Percentiles rank a stretch among this genome's conserved stretches.
These are phyloP conservation scores for Eupithecia exiguata DNA, from an alignment of 2,888 invertebrate genomes.

Conservation along the genomic window DNA sequence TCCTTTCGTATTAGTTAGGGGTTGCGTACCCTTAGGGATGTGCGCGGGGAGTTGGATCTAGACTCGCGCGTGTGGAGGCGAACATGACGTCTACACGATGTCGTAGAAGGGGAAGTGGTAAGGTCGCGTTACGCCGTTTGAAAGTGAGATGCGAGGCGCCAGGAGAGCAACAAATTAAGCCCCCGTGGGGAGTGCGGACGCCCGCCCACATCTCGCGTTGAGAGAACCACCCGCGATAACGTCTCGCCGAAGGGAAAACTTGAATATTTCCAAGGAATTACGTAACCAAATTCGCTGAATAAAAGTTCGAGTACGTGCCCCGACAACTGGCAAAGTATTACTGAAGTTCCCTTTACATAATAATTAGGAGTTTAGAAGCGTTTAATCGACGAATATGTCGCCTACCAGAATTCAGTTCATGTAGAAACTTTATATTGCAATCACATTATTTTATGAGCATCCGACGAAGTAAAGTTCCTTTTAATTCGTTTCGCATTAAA, in stretches of 20 bases:
- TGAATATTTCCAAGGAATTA: slow-evolving; percentile 80
- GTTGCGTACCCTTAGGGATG: slow-evolving; percentile 20
- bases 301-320: slow-evolving; percentile 75
- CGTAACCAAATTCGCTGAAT: slow-evolving; percentile 75
- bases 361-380: slow-evolving; percentile 70
- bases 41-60: slow-evolving; percentile 47
- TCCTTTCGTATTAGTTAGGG: slow-evolving; percentile 5
- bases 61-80: slow-evolving; percentile 53
- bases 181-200: slow-evolving; percentile 73
- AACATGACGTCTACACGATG: slow-evolving; percentile 67
- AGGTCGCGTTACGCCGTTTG: slow-evolving; percentile 83
- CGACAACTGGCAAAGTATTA: slow-evolving; percentile 72
- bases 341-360: slow-evolving; percentile 67
- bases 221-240: slow-evolving; percentile 77
- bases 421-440: slow-evolving; percentile 54
- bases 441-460: slow-evolving; percentile 46
- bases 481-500: slow-evolving; percentile 22
- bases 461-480: slow-evolving; percentile 20
- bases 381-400: slow-evolving; percentile 65
- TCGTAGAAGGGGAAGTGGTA: slow-evolving; percentile 71
- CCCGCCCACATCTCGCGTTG: slow-evolving; percentile 73
- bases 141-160: slow-evolving; percentile 83
- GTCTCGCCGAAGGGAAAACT: slow-evolving; percentile 80
- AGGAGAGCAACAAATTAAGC: slow-evolving; percentile 84
- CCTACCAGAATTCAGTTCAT: slow-evolving; percentile 52